Evolutionary conservation across 2,113 vertebrate genomes (phyloP), one percentile per base, ranked within the genome.

Genomic region (Gallinago paraguaiae): DNA sequence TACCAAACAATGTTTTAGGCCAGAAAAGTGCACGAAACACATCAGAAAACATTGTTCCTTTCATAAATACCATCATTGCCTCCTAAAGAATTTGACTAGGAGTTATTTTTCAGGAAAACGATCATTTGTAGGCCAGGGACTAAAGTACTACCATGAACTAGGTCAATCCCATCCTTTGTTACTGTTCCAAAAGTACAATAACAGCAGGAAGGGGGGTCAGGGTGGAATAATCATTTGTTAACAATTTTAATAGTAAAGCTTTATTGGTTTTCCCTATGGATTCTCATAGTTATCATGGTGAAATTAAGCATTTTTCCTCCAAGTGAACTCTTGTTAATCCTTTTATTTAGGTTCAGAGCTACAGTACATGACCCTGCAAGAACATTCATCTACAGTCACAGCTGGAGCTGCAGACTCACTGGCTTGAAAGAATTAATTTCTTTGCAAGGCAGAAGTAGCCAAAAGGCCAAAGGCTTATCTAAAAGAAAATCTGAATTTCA

Each of bases 171-270:
- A 77, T 83, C n/a, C 75, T 82, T 93, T 68, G 50, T 88, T 83
- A 45, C 88, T 87, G 59, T 76, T 71, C 51, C 57, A 93, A 86
- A 94, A 88, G 79, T n/a, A 75, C 80, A 90, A 9, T 53, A 88
- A 88, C 69, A 92, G 86, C 5, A 2, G 64, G 84, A 72, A 94
- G 59, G 25, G 31, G 72, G 56, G 88, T 69, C 83, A 90, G 79
- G 54, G 64, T 65, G 51, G 81, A 93, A 95, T 90, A 92, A 95
- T 91, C 70, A 92, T 95, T 95, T 93, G 69, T 74, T 95, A 95
- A 91, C 93, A 86, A 64, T 96, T 93, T 92, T 86, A 95, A 95
- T 94, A 95, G 69, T 67, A 86, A 92, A 92, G 51, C 51, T 93
- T 94, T 88, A 71, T 91, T 70, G 54, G 63, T 90, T 90, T 96